Percentiles rank a stretch among this genome's conserved stretches.
phyloP scores from a whole-genome alignment of 2,797 vertebrate species.

The Kryptolebias ocellatus region DNA sequence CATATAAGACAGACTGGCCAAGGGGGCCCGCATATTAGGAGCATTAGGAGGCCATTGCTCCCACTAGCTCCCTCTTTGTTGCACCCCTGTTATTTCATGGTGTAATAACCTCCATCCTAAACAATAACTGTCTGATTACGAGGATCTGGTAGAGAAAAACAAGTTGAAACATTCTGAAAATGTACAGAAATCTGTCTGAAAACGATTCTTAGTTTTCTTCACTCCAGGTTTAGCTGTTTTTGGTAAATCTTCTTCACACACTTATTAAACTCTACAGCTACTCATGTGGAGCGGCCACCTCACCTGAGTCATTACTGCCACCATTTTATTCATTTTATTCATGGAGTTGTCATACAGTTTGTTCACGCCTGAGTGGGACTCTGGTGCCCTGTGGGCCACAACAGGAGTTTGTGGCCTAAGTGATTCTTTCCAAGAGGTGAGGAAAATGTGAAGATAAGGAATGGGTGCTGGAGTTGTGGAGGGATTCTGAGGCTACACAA shows the following conservation, averaged over 20 bases:
- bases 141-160: not conserved
- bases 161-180: not conserved
- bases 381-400: constrained; percentile 16
- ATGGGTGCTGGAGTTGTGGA: not conserved
- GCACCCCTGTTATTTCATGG: too few relatives aligned
- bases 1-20: too few relatives aligned
- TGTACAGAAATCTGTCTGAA: not conserved
- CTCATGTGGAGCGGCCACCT: constrained; percentile 47
- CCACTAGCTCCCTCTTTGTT: too few relatives aligned
- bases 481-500: constrained; percentile 1
- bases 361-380: constrained; percentile 61
- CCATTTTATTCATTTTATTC: constrained; percentile 66
- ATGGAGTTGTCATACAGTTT: constrained; percentile 58
- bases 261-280: constrained; percentile 26
- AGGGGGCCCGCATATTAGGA: too few relatives aligned
- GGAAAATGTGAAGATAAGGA: constrained; percentile 36
- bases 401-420: constrained; percentile 26
- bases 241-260: constrained; percentile 18
- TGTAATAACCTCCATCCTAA: too few relatives aligned
- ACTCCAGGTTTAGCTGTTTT: constrained; percentile 29
- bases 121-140: not conserved
- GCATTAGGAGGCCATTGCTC: too few relatives aligned
- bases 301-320: constrained; percentile 52
- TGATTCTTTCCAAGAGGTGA: constrained; percentile 10
- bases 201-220: constrained; percentile 1